Evolutionary conservation across 2,888 invertebrate species (phyloP).

Genomic region (Vannuccia rotundouncinata): DNA sequence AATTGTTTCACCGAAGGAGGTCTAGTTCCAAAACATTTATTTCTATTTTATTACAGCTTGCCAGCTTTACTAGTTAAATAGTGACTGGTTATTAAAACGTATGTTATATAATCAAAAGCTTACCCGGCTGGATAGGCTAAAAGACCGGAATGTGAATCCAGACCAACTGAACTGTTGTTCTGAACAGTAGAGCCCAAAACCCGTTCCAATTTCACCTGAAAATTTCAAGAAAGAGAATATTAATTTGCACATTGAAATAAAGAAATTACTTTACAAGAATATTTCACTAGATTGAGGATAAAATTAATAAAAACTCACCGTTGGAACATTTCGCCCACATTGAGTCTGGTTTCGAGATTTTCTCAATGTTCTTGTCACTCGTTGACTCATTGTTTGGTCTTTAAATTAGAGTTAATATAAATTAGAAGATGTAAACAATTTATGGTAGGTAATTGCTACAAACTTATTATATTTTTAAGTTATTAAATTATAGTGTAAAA

Average conservation of each 20-base stretch:
- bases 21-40: no score
- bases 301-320: background rate
- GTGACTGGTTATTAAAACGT: no score
- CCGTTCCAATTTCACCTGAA: constrained; percentile 65
- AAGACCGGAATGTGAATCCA: constrained; percentile 75
- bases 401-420: no score
- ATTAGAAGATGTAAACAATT: no score
- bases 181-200: constrained; percentile 85
- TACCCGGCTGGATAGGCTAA: constrained; percentile 95
- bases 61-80: no score
- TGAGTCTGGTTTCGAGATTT: constrained; percentile 5
- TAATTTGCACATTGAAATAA: background rate
- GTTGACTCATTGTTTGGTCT: constrained; percentile 20
- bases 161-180: constrained; percentile 82
- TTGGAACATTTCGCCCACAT: background rate
- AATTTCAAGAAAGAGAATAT: background rate
- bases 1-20: no score
- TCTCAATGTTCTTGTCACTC: background rate
- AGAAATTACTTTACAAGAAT: background rate
- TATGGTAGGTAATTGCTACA: no score
- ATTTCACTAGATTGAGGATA: background rate
- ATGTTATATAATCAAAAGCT: no score
- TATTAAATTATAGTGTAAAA: no score
- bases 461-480: no score
- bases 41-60: no score